phyloP scores from a whole-genome alignment of 2,888 invertebrate species.

The Drosophila dives region DNA sequence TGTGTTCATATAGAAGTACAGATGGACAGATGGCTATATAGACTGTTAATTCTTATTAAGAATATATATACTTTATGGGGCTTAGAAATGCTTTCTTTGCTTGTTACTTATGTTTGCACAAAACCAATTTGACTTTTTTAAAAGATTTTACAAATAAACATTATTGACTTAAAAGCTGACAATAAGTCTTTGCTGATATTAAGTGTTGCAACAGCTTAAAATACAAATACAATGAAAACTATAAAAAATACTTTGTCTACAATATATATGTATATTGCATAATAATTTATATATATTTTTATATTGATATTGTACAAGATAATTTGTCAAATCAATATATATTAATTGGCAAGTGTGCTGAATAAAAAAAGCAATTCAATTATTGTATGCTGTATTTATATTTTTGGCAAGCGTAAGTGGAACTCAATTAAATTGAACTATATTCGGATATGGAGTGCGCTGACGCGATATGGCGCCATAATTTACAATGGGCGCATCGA shows the following conservation, averaged over 20 bases:
- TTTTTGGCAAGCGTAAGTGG: not conserved
- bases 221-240: not conserved
- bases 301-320: not conserved
- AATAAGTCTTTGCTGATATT: not conserved
- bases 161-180: not conserved
- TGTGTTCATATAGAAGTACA: no score
- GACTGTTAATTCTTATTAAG: no score
- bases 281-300: not conserved
- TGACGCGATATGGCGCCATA: constrained; percentile 22
- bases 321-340: no score
- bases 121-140: no score
- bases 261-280: not conserved
- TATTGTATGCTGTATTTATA: not conserved
- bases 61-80: no score
- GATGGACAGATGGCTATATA: no score
- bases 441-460: not conserved
- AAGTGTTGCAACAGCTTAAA: not conserved
- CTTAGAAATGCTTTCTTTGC: no score
- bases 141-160: no score
- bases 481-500: constrained; percentile 28
- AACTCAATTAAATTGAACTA: constrained; percentile 14
- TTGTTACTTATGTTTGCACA: no score
- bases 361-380: not conserved
- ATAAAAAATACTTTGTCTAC: not conserved
- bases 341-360: no score